A percentile compares a stretch with the other conserved stretches of the same genome.
phyloP scores from a whole-genome alignment of 2,113 vertebrate species.

The Aegithalos caudatus region DNA sequence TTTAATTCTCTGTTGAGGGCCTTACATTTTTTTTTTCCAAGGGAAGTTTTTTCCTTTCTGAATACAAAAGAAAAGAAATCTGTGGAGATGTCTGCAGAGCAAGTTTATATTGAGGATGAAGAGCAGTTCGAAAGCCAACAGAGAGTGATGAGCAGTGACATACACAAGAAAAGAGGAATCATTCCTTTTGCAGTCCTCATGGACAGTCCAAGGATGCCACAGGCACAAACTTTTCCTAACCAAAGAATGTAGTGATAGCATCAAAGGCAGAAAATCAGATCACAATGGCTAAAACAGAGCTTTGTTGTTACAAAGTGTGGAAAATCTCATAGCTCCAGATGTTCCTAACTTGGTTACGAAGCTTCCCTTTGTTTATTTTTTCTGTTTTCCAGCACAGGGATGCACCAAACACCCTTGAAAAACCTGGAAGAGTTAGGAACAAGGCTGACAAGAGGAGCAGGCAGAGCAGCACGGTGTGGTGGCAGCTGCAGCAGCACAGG shows the following conservation, averaged over 20 bases:
- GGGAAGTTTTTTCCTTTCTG: neutral
- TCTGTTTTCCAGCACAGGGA: neutral
- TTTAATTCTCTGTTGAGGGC: neutral
- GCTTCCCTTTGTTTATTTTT: neutral
- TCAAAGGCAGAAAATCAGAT: neutral
- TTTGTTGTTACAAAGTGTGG: neutral
- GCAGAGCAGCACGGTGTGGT: neutral
- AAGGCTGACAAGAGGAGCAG: neutral
- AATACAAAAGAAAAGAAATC: neutral
- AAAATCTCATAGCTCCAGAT: neutral
- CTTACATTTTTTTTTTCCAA: neutral
- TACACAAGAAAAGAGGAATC: neutral
- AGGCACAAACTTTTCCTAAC: neutral
- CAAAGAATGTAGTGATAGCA: neutral
- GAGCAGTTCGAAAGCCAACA: neutral
- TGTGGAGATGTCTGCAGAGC: neutral
- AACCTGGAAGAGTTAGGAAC: neutral
- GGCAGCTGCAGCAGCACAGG: neutral
- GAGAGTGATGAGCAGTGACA: neutral
- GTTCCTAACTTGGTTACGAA: neutral
- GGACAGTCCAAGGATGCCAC: neutral
- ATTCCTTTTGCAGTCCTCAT: neutral
- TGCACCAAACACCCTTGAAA: constrained; percentile 27
- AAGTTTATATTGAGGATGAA: neutral
- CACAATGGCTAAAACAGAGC: neutral